These are phyloP conservation scores for Gallinago stenura DNA, from an alignment of 2,797 vertebrate genomes.

Conservation along the genomic window DNA sequence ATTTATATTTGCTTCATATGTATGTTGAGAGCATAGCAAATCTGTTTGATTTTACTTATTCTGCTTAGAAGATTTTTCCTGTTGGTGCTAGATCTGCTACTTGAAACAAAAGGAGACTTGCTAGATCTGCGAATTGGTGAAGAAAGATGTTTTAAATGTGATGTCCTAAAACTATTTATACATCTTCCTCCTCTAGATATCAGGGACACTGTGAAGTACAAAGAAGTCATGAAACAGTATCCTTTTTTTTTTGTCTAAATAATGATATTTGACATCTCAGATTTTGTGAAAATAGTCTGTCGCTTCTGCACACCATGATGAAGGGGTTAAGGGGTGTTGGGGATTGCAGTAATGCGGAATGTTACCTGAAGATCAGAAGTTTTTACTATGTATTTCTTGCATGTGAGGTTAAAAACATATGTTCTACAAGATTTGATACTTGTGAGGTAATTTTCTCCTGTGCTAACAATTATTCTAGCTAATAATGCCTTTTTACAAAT, in stretches of 20 bases:
- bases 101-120: not conserved
- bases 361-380: fast-evolving
- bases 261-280: not conserved
- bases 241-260: slow-evolving; percentile 56
- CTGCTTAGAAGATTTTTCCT: not conserved
- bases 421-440: not conserved
- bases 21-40: not conserved
- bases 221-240: slow-evolving; percentile 99
- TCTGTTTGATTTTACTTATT: not conserved
- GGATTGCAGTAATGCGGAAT: not conserved
- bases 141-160: not conserved
- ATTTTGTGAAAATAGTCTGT: not conserved
- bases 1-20: fast-evolving
- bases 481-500: not conserved
- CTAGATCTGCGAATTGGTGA: not conserved
- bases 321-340: not conserved
- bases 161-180: not conserved
- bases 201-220: slow-evolving; percentile 96
- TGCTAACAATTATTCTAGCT: not conserved
- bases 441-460: not conserved
- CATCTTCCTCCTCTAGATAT: slow-evolving; percentile 83
- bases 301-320: fast-evolving
- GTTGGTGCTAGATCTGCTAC: not conserved
- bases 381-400: not conserved
- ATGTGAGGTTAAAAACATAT: not conserved